These are phyloP conservation scores for Nothoprocta perdicaria DNA, from an alignment of 2,113 vertebrate genomes.

Conservation along the genomic window DNA sequence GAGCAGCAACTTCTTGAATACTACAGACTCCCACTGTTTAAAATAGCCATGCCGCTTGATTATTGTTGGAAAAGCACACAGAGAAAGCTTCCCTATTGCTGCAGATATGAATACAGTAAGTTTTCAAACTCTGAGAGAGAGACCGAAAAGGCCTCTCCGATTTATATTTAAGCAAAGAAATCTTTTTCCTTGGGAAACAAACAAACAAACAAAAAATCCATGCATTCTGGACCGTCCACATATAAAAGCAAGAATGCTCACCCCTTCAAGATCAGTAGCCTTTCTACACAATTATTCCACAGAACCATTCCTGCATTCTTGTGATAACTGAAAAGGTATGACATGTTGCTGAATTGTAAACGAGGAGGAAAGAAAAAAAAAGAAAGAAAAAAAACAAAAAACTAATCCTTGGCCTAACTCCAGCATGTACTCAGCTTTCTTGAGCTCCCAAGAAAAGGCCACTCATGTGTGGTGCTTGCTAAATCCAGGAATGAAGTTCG, in stretches of 20 bases:
- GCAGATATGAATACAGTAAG: background rate
- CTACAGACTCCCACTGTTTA: background rate
- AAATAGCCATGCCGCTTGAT: background rate
- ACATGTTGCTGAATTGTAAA: background rate
- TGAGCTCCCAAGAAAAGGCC: background rate
- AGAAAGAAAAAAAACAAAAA: background rate
- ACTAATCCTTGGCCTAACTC: accelerated
- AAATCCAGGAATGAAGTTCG: background rate
- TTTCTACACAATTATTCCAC: background rate
- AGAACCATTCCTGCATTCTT: background rate
- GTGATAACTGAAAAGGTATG: background rate
- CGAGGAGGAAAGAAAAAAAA: background rate
- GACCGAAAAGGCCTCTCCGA: background rate
- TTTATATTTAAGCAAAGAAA: background rate
- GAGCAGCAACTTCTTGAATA: background rate
- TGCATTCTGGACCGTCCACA: background rate
- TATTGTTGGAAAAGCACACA: background rate
- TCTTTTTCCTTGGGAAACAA: background rate
- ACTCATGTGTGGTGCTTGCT: background rate
- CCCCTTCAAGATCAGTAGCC: background rate
- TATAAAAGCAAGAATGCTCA: background rate
- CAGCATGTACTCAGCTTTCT: background rate
- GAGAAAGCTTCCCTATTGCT: background rate
- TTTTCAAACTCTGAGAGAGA: background rate
- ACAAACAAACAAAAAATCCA: no score